A percentile compares a stretch with the other conserved stretches of the same genome.
phyloP scores from a whole-genome alignment of 2,888 invertebrate genomes.

The Linnaemya vulpina region DNA sequence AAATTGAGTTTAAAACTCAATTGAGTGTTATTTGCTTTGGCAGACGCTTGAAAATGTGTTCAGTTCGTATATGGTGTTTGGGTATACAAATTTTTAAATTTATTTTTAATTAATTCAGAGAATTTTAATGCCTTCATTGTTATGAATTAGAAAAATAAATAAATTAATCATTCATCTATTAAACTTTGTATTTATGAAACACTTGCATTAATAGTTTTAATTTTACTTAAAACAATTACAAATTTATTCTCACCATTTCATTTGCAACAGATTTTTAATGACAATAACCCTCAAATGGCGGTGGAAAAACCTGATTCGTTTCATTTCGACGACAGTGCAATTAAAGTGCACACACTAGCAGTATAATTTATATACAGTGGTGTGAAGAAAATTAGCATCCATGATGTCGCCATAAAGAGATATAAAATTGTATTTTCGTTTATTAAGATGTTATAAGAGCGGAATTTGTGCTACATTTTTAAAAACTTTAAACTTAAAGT shows the following conservation, averaged over 20 bases:
- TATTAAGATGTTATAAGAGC: too few relatives aligned
- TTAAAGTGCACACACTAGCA: not conserved
- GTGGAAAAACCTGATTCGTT: conserved; percentile 45
- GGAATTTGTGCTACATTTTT: too few relatives aligned
- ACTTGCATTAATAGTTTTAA: conserved; percentile 39
- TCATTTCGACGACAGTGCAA: not conserved
- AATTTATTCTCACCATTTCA: conserved; percentile 55
- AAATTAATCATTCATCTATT: conserved; percentile 42
- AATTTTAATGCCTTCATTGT: not conserved
- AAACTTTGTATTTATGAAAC: conserved; percentile 38
- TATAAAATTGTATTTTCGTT: too few relatives aligned
- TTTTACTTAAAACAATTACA: conserved; percentile 53
- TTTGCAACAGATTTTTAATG: conserved; percentile 45
- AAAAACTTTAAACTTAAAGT: too few relatives aligned
- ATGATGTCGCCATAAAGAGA: not conserved
- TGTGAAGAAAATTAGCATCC: conserved; percentile 3
- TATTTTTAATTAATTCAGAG: not conserved
- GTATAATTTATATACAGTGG: not conserved
- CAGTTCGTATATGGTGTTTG: not conserved
- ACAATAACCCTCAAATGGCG: conserved; percentile 58
- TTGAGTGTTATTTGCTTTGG: not conserved
- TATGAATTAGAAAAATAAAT: not conserved
- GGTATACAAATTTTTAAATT: not conserved
- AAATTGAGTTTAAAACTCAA: too few relatives aligned
- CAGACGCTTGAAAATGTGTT: conserved; percentile 17